Evolutionary conservation across 2,113 vertebrate genomes (phyloP).

Genomic region (Deroptyus accipitrinus): DNA sequence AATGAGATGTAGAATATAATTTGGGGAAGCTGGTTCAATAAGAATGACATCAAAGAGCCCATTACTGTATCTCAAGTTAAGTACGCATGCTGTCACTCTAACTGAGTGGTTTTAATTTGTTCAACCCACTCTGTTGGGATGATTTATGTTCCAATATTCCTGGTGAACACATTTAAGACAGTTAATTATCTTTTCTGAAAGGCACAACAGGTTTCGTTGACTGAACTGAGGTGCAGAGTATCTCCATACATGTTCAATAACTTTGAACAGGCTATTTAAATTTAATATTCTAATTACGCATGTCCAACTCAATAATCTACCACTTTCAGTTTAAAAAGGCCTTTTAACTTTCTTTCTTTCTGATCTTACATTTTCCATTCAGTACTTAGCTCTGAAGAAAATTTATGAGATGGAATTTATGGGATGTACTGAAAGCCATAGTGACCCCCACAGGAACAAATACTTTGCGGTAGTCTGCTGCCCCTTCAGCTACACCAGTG

Average conservation of each 20-base stretch:
- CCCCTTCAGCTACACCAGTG: neutral
- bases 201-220: neutral
- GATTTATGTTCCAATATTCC: slow-evolving; percentile 2
- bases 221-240: neutral
- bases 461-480: accelerated
- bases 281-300: neutral
- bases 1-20: neutral
- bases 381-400: neutral
- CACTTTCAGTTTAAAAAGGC: neutral
- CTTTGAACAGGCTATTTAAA: neutral
- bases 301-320: neutral
- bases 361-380: neutral
- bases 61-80: slow-evolving; percentile 17
- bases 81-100: slow-evolving; percentile 6
- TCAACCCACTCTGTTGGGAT: neutral
- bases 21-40: neutral
- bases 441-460: neutral
- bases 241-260: neutral
- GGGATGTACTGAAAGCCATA: neutral
- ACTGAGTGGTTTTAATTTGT: slow-evolving; percentile 35
- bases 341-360: neutral
- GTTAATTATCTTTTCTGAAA: neutral
- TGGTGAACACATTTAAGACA: neutral
- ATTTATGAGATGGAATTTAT: neutral
- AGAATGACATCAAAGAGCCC: neutral